Evolutionary conservation across 1,140 invertebrate species (phyloP), one percentile per base, ranked within the genome.

Genomic region (Leptestheria dahalacensis): DNA sequence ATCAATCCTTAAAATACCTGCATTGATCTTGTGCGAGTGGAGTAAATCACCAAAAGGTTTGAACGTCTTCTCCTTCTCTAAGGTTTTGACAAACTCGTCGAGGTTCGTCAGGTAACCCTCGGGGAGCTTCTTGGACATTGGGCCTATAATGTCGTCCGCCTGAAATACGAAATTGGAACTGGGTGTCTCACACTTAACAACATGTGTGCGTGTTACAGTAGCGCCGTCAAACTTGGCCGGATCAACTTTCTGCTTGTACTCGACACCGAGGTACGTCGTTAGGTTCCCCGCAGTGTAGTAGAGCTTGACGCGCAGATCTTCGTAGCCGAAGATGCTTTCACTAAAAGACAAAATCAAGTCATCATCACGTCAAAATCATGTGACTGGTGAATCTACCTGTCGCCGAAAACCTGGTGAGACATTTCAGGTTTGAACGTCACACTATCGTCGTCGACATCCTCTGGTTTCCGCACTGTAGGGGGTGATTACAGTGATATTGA

Each of bases 401-500:
- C 87, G 23, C 91, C 91, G 75, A 94, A 96, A 18, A 95, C 79
- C 74, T 96, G 91, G 76, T 97, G 90, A 54, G 87, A 86, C 87
- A 94, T 93, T 54, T 86, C 85, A 6, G 91, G 88, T 52, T 80
- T 77, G 70, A 94, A 95, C 15, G 74, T 75, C 6, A 73, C 73
- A n/a, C 75, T 72, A 28, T 86, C 80, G 72, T 87, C 78, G 63
- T 86, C 78, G 20, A 92, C 68, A 69, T 91, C 88, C 20, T 79
- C 68, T 33, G 76, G 68, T 56, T 74, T 70, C 48, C 83, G 76
- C 24, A 91, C 82, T 86, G 71, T 54, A 69, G 67, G n/a, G n/a
- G n/a, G n/a, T 57, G 64, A 52, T 59, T 60, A 65, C 56, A 51
- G 61, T 18, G 53, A 57, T 53, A 59, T 20, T 18, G 18, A 41